A percentile compares a stretch with the other conserved stretches of the same genome.
These are phyloP conservation scores for Pollenia labialis DNA, from an alignment of 2,888 invertebrate genomes.

Conservation along the genomic window DNA sequence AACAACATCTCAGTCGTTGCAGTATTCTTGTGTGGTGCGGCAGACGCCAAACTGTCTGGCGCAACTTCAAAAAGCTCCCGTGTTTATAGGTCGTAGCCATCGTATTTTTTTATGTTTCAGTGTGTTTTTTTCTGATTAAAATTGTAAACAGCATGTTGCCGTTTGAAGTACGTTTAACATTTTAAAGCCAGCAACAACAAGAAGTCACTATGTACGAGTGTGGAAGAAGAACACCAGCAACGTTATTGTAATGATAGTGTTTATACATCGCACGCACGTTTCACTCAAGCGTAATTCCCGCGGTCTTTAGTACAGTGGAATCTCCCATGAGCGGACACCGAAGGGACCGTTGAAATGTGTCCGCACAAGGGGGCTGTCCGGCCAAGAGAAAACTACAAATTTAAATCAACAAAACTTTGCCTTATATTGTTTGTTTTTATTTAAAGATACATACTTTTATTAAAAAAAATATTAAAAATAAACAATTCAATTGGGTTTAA, in stretches of 20 bases:
- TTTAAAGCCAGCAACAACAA: slow-evolving; percentile 51
- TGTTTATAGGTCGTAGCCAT: slow-evolving; percentile 58
- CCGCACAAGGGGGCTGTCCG: too few species aligned
- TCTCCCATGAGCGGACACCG: too few species aligned
- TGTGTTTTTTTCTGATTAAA: slow-evolving; percentile 58
- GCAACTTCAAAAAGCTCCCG: slow-evolving; percentile 68
- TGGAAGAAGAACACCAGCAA: slow-evolving; percentile 3
- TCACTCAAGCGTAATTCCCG: slow-evolving; percentile 72
- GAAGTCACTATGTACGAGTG: slow-evolving; percentile 11
- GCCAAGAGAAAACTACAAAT: too few species aligned
- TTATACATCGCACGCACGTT: slow-evolving; percentile 67
- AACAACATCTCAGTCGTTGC: slow-evolving; percentile 8
- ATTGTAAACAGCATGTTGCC: slow-evolving; percentile 69
- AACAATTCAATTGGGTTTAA: too few species aligned
- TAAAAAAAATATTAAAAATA: too few species aligned
- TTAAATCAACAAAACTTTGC: too few species aligned
- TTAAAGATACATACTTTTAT: too few species aligned
- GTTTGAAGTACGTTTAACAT: slow-evolving; percentile 59
- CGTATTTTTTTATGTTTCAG: slow-evolving; percentile 54
- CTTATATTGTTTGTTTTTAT: too few species aligned
- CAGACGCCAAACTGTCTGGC: slow-evolving; percentile 71
- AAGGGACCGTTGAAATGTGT: too few species aligned
- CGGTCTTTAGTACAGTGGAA: slow-evolving; percentile 68
- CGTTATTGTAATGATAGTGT: slow-evolving; percentile 38
- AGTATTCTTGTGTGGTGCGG: slow-evolving; percentile 57